Evolutionary conservation across 2,113 vertebrate genomes (phyloP), one percentile per base, ranked within the genome.

Genomic region (Mesocricetus auratus): DNA sequence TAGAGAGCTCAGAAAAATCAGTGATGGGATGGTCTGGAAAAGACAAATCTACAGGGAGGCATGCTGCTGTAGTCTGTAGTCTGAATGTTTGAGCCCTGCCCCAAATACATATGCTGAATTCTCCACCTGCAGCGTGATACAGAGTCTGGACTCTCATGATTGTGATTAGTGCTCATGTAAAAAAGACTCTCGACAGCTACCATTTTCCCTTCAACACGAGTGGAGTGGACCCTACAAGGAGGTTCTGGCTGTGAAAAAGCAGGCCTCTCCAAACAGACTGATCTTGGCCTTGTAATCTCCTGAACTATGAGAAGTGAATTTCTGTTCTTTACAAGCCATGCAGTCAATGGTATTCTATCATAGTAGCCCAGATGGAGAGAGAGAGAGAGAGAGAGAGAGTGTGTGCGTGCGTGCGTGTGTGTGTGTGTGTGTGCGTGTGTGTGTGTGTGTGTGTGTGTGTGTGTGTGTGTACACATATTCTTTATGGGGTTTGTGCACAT

Each of bases 1-100:
- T 71, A 45, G 58, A 77, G 60, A 97, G 90, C 58, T 60, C 39
- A 45, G 15, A 88, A 94, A 62, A 96, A 56, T 29, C 31, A 85
- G 29, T 15, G 78, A 77, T 75, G 17, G 86, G 19, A 60, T 50
- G 68, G 62, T 73, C 66, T 47, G 33, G 33, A 31, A 78, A 60
- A 78, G 58, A 24, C 58, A 92, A 62, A 31, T 29, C 36, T 64
- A 50, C 29, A 45, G 24, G 19, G 71, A 96, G 29, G 10, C 24
- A 3, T 21, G 45, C 68, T 16, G 45, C 66, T 66, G 9, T 47
- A n/a, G 31, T 92, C 75, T 74, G 6, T n/a, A n/a, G 31, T 92
- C 56, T 92, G 66, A 92, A 92, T 2, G 4, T 64, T 45, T 31
- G 56, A 50, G 12, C 21, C 22, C 16, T 60, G 33, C 26, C 24